Conservation (phyloP, 2,113 vertebrate species). For the Nansenia antarctica region DNA sequence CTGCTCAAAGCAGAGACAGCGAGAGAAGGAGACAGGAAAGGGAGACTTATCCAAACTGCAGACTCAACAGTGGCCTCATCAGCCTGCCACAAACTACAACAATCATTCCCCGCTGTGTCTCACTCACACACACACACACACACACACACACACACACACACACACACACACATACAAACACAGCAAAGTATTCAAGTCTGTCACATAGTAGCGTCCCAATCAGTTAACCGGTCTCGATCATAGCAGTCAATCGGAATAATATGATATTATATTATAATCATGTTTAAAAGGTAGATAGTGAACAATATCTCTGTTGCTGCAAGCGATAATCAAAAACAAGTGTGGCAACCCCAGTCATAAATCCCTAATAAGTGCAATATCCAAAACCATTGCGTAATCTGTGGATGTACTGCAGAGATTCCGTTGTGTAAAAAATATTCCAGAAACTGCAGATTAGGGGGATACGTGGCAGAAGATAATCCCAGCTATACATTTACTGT, state of each 20-base stretch:
- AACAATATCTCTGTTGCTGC: no score
- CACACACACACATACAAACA: no score
- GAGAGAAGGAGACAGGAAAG: neutral
- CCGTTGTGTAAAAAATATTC: constrained; percentile 60
- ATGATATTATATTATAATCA: no score
- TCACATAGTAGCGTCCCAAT: no score
- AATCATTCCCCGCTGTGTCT: neutral
- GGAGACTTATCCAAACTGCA: constrained; percentile 31
- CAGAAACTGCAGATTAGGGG: constrained; percentile 59
- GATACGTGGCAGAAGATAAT: constrained; percentile 31
- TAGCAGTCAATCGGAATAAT: no score
- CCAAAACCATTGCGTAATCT: constrained; percentile 50
- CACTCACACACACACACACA: no score
- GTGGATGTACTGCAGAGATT: constrained; percentile 22
- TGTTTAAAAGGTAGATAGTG: no score
- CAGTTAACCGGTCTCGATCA: no score
- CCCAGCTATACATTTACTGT: constrained; percentile 31
- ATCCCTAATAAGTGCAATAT: constrained; percentile 30
- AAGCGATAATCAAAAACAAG: no score
- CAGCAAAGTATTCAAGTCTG: no score
- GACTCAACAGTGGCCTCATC: constrained; percentile 9
- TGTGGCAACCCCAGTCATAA: no score
- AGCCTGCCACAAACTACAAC: constrained; percentile 9
- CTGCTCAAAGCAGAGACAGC: constrained; percentile 29
- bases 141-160: no score